Base-by-base conservation (phyloP, 2,113 vertebrate species). In the Planiliza haematocheilus region DNA sequence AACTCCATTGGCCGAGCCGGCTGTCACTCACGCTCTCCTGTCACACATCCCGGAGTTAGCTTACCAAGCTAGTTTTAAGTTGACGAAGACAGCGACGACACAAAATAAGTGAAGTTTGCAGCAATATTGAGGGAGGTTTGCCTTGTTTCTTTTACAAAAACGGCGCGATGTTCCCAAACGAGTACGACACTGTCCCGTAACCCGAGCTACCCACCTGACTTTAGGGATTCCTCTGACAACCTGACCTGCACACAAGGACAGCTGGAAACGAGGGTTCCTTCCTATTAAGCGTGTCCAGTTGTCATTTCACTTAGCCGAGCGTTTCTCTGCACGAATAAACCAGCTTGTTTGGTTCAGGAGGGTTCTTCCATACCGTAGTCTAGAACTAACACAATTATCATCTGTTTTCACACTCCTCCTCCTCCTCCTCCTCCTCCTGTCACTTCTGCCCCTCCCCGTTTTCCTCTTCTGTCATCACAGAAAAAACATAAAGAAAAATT, bases 121-220 rank as follows among this genome's bases (percentile, higher is more conserved):
- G 11, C 0, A 1, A 1, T 13, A 1, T 1, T 17, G 21, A 60
- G 49, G 0, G 0, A 52, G 0, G 13, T 11, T 8, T 7, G 13
- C 7, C 1, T 6, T 3, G 12, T 62, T 76, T 65, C 1, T 56
- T 11, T 42, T 9, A 11, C 8, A 7, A 13, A 1, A 6, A 51
- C 1, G 9, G 0, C 0, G 49, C 24, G 36, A 17, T 42, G 4
- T 46, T 46, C 30, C 1, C 4, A 5, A 20, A 8, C 16, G 0
- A 37, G 10, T 11, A 13, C 0, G 6, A 30, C 0, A 48, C 16
- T 45, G 57, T 42, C 11, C 10, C 10, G 8, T 71, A 69, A 81
- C 18, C 39, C 65, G 14, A 36, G 42, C 20, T 10, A 88, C 91
- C 74, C 76, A 94, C 93, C 94, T 92, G 93, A 89, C 85, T 91